Base-by-base conservation (phyloP, 2,888 invertebrate genomes). In the Amblyjoppa fuscipennis region DNA sequence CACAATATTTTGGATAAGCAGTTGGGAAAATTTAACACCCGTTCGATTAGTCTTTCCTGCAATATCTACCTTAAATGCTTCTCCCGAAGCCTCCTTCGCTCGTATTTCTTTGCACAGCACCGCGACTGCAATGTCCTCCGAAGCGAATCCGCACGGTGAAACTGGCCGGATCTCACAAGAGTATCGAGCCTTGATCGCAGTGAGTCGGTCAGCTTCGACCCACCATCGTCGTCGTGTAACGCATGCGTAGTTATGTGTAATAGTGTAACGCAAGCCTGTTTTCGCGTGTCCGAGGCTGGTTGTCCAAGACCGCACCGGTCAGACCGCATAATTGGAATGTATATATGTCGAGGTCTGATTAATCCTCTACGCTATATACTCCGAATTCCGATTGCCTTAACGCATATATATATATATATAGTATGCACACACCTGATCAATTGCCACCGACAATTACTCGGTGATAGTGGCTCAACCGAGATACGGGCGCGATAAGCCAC, bases 271-370 rank as follows among this genome's bases (percentile, higher is more conserved):
- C 51, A 59, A 11, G 75, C 53, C 81, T 38, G 73, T 56, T 81
- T 84, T 68, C 81, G 64, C 77, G 78, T 82, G 41, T 81, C 81
- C 69, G n/a, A 7, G 74, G 34, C 61, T 51, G 87, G 70, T 78
- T 79, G 70, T 79, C 71, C 78, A 68, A 84, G 83, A 80, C 79
- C 69, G 75, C 84, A 31, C 76, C 61, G 74, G 75, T 45, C 80
- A 59, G 77, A 78, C 84, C 89, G 86, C 88, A 87, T 91, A 91
- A 91, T 90, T 90, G 88, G 84, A 87, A 86, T 73, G 82, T 86
- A 88, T 84, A 80, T 88, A 88, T 87, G 81, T 80, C 79, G 88
- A 89, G 68, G 81, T 84, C 84, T 87, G 90, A 89, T 90, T 89
- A 88, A 89, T 87, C 85, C 85, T 80, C 82, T 74, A 81, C 76